Conservation (phyloP, 2,888 invertebrate species). For the Neocrepidodera transversa region DNA sequence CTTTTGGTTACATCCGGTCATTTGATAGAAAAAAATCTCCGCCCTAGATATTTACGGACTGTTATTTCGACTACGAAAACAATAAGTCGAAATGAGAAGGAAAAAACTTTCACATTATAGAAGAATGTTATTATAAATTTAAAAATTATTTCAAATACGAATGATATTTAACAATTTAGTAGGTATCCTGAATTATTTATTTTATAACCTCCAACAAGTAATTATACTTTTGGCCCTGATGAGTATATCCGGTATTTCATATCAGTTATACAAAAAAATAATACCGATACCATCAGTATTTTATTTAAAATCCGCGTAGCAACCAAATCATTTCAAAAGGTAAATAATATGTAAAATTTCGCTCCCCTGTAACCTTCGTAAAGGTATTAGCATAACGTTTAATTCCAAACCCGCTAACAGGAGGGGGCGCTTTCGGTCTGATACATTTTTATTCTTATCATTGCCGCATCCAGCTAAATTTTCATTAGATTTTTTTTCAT, state of each 20-base stretch:
- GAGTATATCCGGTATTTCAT: no score
- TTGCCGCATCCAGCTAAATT: neutral
- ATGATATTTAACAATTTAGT: no score
- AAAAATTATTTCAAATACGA: no score
- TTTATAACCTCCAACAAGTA: no score
- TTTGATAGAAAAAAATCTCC: constrained; percentile 11
- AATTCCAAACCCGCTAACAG: neutral
- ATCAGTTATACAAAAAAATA: no score
- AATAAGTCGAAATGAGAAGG: no score
- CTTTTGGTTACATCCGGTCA: constrained; percentile 19
- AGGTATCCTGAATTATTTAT: no score
- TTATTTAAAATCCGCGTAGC: neutral
- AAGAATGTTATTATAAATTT: no score
- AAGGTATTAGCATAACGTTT: constrained; percentile 11
- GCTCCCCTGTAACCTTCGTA: constrained; percentile 6
- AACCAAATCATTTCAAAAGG: constrained; percentile 5
- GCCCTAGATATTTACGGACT: neutral
- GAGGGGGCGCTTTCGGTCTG: neutral
- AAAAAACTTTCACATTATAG: no score
- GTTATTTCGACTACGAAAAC: no score
- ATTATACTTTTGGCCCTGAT: no score
- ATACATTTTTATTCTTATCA: neutral
- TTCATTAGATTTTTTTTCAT: no score
- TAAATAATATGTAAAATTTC: constrained; percentile 12
- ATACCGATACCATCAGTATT: constrained; percentile 15